Base-by-base conservation (phyloP, 2,113 vertebrate genomes). In the Rhinogobius similis region DNA sequence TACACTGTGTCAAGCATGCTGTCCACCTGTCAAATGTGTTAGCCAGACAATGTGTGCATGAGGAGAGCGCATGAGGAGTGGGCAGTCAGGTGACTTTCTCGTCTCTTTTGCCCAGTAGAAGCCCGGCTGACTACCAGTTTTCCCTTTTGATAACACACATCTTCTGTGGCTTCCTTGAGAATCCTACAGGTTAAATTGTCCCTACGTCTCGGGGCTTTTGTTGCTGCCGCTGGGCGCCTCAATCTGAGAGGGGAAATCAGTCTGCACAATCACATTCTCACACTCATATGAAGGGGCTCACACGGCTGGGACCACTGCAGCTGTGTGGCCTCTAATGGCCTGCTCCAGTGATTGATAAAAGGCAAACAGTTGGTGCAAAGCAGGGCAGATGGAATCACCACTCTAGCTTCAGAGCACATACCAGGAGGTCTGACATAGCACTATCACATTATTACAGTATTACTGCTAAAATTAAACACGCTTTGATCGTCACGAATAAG, bases 331-430 rank as follows among this genome's bases (percentile, higher is more conserved):
- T 52, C 81, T 89, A 86, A 88, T 79, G 80, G 87, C 80, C 79
- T 63, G 79, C 82, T 88, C 73, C 79, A 83, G 79, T 90, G 86
- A 91, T 91, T 87, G 88, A 92, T 90, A 88, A 88, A 89, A 87
- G 82, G 78, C 65, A 85, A 89, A 86, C 88, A 77, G 83, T 89
- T 78, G 76, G 75, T 82, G 81, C 21, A 62, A 77, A 65, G 74
- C 79, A 74, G 76, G 74, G 81, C 87, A 88, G 89, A 86, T 89
- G 90, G 87, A 81, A 79, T 63, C 75, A 68, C 70, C 75, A 65
- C 71, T 81, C 70, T 0, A 61, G 85, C 72, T 69, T 80, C 62
- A 65, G 62, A 70, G 55, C 62, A 61, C 74, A 72, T 61, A 32
- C 44, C 16, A 32, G 43, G 65, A 64, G 44, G 64, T 65, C 68